These are phyloP conservation scores for Myripristis murdjan DNA, from an alignment of 2,797 vertebrate species.

Conservation along the genomic window DNA sequence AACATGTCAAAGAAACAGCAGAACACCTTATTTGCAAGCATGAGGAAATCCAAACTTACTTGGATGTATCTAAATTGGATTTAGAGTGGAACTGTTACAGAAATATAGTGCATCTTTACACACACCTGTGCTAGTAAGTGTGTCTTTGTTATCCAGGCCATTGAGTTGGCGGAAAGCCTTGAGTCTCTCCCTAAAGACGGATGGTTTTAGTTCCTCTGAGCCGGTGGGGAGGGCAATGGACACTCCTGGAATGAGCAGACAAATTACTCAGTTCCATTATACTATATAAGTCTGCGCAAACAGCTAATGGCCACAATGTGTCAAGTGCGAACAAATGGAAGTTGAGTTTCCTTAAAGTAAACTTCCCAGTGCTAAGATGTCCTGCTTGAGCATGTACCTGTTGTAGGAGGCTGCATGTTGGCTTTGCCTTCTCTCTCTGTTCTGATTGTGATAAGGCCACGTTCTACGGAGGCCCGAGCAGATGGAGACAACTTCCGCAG, in stretches of 20 bases:
- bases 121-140: background rate
- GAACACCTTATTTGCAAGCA: too few relatives aligned
- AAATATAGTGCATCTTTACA: background rate
- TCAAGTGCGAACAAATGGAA: too few relatives aligned
- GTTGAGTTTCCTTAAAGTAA: too few relatives aligned
- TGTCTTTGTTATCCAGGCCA: background rate
- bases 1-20: too few relatives aligned
- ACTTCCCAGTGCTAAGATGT: too few relatives aligned
- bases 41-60: too few relatives aligned
- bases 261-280: too few relatives aligned
- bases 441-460: slow-evolving; percentile 89
- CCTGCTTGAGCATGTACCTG: slow-evolving; percentile 76
- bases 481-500: slow-evolving; percentile 83
- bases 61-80: too few relatives aligned
- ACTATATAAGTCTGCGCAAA: too few relatives aligned
- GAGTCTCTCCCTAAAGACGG: slow-evolving; percentile 1
- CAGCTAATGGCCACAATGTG: too few relatives aligned
- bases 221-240: background rate
- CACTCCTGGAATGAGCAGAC: background rate
- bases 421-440: slow-evolving; percentile 89
- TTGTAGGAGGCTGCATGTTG: slow-evolving; percentile 78
- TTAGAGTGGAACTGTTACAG: background rate
- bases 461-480: slow-evolving; percentile 91
- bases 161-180: background rate
- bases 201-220: background rate